Percentiles rank a stretch among this genome's conserved stretches.
Evolutionary conservation across 2,797 vertebrate species (phyloP).

Genomic region (Phrynocephalus guinanensis): DNA sequence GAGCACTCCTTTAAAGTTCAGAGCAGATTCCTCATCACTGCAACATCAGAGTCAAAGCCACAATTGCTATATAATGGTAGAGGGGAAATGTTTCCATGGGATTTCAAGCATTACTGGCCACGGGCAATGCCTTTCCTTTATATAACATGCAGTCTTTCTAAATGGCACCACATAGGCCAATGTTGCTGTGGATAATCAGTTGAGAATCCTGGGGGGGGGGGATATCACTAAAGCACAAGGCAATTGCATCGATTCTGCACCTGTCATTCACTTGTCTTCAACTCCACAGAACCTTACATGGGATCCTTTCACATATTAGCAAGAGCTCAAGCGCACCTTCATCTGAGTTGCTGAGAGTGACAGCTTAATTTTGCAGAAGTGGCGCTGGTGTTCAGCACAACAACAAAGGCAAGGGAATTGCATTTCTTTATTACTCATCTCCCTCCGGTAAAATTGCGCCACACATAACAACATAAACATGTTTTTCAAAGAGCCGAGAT

Average conservation of each 20-base stretch:
- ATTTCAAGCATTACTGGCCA: not conserved
- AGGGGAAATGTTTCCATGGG: not conserved
- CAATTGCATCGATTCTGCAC: not conserved
- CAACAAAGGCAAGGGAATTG: slow-evolving; percentile 19
- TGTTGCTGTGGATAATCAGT: slow-evolving; percentile 22
- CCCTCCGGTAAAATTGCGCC: not conserved
- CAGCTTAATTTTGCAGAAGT: slow-evolving; percentile 40
- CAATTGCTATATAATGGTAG: not conserved
- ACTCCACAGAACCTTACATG: not conserved
- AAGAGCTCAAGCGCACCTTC: not conserved
- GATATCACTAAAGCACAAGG: not conserved
- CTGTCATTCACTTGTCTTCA: slow-evolving; percentile 27
- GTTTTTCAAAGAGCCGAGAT: slow-evolving; percentile 2
- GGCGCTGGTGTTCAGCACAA: not conserved
- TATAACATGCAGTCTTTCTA: not conserved
- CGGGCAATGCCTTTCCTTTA: not conserved
- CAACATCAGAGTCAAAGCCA: no score
- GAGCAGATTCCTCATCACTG: no score
- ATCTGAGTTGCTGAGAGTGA: not conserved
- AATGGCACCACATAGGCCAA: not conserved
- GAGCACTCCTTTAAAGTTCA: no score
- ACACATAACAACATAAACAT: not conserved
- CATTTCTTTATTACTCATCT: slow-evolving; percentile 22
- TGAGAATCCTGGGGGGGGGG: not conserved
- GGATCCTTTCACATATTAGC: slow-evolving; percentile 1